Conservation (phyloP, 2,888 invertebrate genomes). For the Exephanes ischioxanthus region DNA sequence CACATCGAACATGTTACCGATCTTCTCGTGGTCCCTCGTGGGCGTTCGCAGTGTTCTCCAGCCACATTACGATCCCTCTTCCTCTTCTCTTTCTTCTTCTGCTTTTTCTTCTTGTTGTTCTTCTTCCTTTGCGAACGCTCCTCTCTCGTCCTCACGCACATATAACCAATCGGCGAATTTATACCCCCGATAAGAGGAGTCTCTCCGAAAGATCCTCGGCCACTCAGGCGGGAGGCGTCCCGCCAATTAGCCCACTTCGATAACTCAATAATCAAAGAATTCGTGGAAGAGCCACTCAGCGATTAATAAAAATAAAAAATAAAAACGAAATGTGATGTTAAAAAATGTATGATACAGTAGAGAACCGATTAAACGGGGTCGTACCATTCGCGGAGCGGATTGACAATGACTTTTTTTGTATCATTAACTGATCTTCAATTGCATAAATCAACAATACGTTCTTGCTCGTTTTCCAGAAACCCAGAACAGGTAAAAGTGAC, state of each 20-base stretch:
- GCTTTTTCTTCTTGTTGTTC: not conserved
- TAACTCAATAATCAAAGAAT: constrained; percentile 54
- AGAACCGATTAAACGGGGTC: not conserved
- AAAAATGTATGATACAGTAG: not conserved
- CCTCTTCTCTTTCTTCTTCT: constrained; percentile 19
- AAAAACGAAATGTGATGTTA: not conserved
- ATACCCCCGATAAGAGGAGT: constrained; percentile 34
- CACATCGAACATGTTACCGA: constrained; percentile 62
- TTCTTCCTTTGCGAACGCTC: not conserved
- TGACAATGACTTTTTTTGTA: not conserved
- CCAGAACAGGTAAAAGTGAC: not conserved
- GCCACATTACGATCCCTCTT: constrained; percentile 25
- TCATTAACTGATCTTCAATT: not conserved
- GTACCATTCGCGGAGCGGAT: no score
- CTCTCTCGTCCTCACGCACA: constrained; percentile 34
- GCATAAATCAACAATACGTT: not conserved
- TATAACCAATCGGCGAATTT: constrained; percentile 36
- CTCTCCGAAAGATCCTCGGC: constrained; percentile 7
- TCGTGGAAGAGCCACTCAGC: constrained; percentile 41
- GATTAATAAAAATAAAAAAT: constrained; percentile 15
- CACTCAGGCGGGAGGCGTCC: constrained; percentile 39
- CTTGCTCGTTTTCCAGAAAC: not conserved
- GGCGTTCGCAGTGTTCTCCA: constrained; percentile 59
- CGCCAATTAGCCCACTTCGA: constrained; percentile 59
- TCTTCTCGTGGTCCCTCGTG: constrained; percentile 59